Evolutionary conservation across 1,140 invertebrate species (phyloP).

Genomic region (Eueides isabella): DNA sequence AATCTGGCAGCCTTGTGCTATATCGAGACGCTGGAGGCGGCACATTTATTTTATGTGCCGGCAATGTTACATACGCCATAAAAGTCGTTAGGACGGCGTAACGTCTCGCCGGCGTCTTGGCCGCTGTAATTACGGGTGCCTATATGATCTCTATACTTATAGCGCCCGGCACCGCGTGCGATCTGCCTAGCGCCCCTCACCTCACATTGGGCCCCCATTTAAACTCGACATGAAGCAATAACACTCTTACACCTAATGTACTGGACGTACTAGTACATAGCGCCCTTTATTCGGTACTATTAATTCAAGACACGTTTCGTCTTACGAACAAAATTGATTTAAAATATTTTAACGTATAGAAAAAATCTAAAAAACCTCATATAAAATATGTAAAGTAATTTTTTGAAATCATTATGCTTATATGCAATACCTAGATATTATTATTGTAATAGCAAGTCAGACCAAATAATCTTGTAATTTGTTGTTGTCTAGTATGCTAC

Average conservation of each 20-base stretch:
- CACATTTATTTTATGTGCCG: constrained; percentile 81
- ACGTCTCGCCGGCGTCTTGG: constrained; percentile 79
- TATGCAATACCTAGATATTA: not conserved
- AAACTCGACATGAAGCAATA: constrained; percentile 71
- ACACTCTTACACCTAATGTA: constrained; percentile 69
- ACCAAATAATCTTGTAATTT: not conserved
- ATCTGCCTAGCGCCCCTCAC: constrained; percentile 48
- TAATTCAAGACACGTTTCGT: constrained; percentile 33
- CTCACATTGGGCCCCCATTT: constrained; percentile 54
- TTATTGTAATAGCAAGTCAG: not conserved
- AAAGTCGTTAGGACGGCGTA: constrained; percentile 80
- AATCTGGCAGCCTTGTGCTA: constrained; percentile 72
- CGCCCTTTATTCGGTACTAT: constrained; percentile 41
- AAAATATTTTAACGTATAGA: constrained; percentile 24
- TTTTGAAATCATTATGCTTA: not conserved
- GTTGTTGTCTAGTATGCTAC: constrained; percentile 2
- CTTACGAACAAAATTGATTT: constrained; percentile 26
- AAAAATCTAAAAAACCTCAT: constrained; percentile 15
- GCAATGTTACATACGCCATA: constrained; percentile 81
- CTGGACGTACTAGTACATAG: constrained; percentile 42
- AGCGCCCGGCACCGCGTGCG: constrained; percentile 59
- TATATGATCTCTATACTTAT: constrained; percentile 61
- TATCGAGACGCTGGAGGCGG: constrained; percentile 72
- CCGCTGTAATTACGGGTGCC: constrained; percentile 68
- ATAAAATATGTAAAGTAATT: not conserved